Conservation (phyloP, 2,797 vertebrate species). For the Hemibagrus guttatus region DNA sequence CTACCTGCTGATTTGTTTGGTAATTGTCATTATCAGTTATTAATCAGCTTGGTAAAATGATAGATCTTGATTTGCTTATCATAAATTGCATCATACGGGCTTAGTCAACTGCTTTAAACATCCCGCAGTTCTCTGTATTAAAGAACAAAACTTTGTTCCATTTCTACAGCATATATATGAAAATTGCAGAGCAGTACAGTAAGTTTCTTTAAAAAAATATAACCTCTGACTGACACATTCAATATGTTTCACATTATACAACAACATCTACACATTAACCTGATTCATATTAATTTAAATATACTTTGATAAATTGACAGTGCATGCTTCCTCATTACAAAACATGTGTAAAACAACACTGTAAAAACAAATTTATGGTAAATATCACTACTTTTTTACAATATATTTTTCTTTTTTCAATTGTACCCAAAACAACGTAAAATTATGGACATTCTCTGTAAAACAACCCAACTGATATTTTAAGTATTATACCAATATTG, state of each 20-base stretch:
- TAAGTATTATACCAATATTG: not conserved
- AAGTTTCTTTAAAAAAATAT: not conserved
- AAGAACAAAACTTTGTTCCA: not conserved
- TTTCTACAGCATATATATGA: not conserved
- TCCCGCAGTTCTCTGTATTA: not conserved
- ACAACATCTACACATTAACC: not conserved
- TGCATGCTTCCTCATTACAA: too few species aligned
- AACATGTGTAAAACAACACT: too few species aligned
- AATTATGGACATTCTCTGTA: too few species aligned
- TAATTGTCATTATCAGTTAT: slow-evolving; percentile 64
- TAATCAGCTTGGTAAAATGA: slow-evolving; percentile 61
- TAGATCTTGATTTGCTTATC: slow-evolving; percentile 32
- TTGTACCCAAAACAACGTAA: too few species aligned
- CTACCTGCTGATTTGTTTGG: slow-evolving; percentile 49
- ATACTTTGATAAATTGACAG: too few species aligned
- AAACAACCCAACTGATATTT: not conserved
- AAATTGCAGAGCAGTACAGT: not conserved
- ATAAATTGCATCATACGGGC: slow-evolving; percentile 27
- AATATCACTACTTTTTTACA: too few species aligned
- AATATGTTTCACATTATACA: not conserved
- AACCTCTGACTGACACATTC: not conserved
- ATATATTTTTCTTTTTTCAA: too few species aligned
- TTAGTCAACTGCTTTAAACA: not conserved
- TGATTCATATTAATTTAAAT: not conserved
- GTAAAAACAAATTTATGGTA: too few species aligned